Conservation (phyloP, 2,797 vertebrate genomes). For the Neoniphon sammara region DNA sequence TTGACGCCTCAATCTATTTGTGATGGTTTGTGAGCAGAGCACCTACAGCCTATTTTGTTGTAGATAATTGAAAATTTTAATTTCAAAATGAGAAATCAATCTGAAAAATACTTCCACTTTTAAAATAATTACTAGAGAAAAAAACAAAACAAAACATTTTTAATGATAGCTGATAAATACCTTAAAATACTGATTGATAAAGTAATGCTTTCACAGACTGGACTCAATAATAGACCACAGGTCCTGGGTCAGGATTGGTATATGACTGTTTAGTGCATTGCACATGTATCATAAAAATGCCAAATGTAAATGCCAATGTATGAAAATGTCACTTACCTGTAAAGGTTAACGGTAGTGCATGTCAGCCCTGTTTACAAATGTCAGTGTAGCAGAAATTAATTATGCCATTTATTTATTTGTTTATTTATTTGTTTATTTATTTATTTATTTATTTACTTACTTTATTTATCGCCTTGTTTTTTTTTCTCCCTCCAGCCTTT, state of each 20-base stretch:
- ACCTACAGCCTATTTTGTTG: no score
- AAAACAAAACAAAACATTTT: no score
- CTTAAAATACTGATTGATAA: no score
- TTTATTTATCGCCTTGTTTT: neutral
- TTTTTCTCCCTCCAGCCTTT: slow-evolving; percentile 23
- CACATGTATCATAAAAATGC: slow-evolving; percentile 1
- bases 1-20: no score
- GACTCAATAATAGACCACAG: no score
- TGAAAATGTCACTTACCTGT: slow-evolving; percentile 50
- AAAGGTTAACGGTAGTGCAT: slow-evolving; percentile 59
- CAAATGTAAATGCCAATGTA: neutral
- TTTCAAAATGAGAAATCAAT: no score
- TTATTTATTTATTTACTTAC: neutral
- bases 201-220: no score
- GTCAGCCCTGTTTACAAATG: slow-evolving; percentile 47
- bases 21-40: no score
- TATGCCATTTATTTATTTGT: neutral
- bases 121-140: neutral
- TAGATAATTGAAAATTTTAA: no score
- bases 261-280: neutral
- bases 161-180: no score
- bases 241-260: neutral
- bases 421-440: neutral
- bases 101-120: neutral
- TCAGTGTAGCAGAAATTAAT: slow-evolving; percentile 20